Evolutionary conservation across 2,888 invertebrate genomes (phyloP), one percentile per base, ranked within the genome.

Genomic region (Aethes cnicana): DNA sequence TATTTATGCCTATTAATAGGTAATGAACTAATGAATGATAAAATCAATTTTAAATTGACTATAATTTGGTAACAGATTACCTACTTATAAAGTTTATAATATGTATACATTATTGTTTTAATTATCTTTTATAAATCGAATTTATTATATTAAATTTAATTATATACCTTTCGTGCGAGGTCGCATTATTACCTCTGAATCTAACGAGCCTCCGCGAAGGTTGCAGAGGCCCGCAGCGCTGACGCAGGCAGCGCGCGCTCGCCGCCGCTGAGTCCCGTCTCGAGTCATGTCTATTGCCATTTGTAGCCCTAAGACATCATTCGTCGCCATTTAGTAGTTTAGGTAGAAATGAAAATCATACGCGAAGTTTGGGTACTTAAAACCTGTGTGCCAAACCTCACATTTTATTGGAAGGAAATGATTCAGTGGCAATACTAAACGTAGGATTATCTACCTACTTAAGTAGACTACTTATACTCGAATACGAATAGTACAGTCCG

Each of bases 341-440:
- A 37, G 32, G 44, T 32, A 44, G 37, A 25, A 36, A n/a, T 25
- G 36, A 48, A 44, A 37, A 23, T 33, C 33, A 33, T 37, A 18
- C 37, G 37, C 30, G 25, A 35, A 11, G 20, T 33, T 18, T 11
- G 37, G 12, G 25, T 44, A 30, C n/a, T n/a, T n/a, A 56, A 43
- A 32, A 50, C 36, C 35, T 53, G 68, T 79, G 83, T 84, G 83
- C 83, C 83, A 84, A 84, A 83, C 71, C 66, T 75, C 71, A 74
- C 73, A 59, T 59, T 63, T 53, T 61, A 54, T 67, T 64, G 35
- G 57, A 49, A 32, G 44, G 21, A 32, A 37, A 55, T 54, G 41
- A 69, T 61, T 56, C 62, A 61, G 63, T 69, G 68, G 72, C 72
- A 69, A 71, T 68, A 70, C 59, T 67, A 60, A 54, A 56, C 57